Evolutionary conservation across 2,797 vertebrate species (phyloP), one percentile per base, ranked within the genome.

Genomic region (Myotis planiceps): DNA sequence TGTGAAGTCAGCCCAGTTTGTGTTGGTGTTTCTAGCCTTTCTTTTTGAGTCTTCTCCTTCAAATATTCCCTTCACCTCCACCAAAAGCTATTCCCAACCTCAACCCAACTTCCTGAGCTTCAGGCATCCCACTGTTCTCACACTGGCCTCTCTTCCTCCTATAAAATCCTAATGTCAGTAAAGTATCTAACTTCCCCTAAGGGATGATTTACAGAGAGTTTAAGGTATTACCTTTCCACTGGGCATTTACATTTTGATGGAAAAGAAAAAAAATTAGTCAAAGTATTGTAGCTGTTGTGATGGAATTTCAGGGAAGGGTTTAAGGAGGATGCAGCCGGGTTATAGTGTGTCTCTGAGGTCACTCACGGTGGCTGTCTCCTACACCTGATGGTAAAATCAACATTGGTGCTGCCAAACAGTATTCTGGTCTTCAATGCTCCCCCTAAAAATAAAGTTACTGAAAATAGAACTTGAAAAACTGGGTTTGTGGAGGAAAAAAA

Each of bases 241-340:
- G 81, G 72, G 76, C 14, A 85, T 92, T 81, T 90, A 45, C 58
- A 93, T 66, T 97, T 96, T 81, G 87, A 92, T 90, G 68, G 49
- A 32, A 82, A 34, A 92, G 63, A 84, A 93, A 84, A 66, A 65
- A 49, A 45, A 27, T 76, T 49, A 96, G 74, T 91, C 34, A 47
- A 81, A 92, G 51, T 68, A 51, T 96, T 78, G 83, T 47, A 95
- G 72, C 63, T n/a, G 2, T 25, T 71, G 47, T 21, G 76, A 90
- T 88, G 51, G 79, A 81, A 95, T 93, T 93, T 95, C 92, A 85
- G 88, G 68, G 65, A 29, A 68, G 51, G 37, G 58, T 32, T 83
- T 39, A 13, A 60, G 76, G 45, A 85, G 45, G 89, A 79, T 72
- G 2, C 27, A 49, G 42, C 0, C 0, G 9, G 32, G 42, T 90